Percentiles rank a stretch among this genome's conserved stretches.
Conservation (phyloP, 2,797 vertebrate species). For the Percopsis omiscomaycus region DNA sequence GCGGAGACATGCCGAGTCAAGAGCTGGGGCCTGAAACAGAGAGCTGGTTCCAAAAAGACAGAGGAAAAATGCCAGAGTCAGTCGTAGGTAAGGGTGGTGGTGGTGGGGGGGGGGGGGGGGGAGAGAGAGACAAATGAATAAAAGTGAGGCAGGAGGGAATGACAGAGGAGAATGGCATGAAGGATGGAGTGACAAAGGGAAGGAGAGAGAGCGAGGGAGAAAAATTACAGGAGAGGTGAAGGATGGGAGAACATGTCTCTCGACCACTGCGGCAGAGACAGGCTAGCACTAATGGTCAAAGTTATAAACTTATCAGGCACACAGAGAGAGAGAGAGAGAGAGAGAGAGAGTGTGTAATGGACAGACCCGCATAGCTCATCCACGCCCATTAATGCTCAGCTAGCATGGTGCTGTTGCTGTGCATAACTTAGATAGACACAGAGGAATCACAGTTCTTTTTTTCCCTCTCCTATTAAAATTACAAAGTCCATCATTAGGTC, state of each 20-base stretch:
- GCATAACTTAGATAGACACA: constrained; percentile 18
- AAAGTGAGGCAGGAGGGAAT: background rate
- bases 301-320: constrained; percentile 60
- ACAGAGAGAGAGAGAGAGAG: constrained; percentile 15
- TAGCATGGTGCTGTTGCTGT: constrained; percentile 21
- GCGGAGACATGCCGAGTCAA: constrained; percentile 59
- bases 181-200: constrained; percentile 6
- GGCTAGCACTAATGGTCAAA: constrained; percentile 69
- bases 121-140: background rate
- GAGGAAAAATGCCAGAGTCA: background rate
- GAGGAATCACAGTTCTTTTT: constrained; percentile 20
- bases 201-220: constrained; percentile 8
- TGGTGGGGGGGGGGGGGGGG: background rate
- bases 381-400: constrained; percentile 3
- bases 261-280: constrained; percentile 53
- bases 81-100: too few species aligned
- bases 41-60: constrained; percentile 6
- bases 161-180: background rate
- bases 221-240: constrained; percentile 3
- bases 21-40: constrained; percentile 16
- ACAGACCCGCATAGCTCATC: constrained; percentile 25
- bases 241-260: constrained; percentile 47
- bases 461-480: constrained; percentile 26
- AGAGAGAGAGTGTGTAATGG: constrained; percentile 4
- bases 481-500: constrained; percentile 23